Evolutionary conservation across 2,888 invertebrate species (phyloP).

Genomic region (Pseudolycoriella hygida): DNA sequence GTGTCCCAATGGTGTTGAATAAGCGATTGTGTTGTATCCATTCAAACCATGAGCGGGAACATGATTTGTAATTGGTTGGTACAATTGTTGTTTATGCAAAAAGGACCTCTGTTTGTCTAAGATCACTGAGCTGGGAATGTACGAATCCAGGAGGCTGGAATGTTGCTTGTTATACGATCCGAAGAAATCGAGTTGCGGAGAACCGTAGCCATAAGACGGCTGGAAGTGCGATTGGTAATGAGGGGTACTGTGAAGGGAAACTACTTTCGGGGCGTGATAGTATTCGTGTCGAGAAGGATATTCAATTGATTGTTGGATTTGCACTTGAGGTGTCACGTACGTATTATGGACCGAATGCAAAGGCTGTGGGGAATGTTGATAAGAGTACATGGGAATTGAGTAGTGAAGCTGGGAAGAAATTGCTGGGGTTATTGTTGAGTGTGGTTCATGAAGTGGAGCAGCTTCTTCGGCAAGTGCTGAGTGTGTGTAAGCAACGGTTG

Average conservation of each 20-base stretch:
- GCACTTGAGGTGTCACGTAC: not conserved
- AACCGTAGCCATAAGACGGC: constrained; percentile 4
- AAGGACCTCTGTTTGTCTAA: constrained; percentile 13
- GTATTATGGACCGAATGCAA: not conserved
- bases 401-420: constrained; percentile 1
- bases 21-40: constrained; percentile 19
- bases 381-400: not conserved
- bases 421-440: constrained; percentile 6
- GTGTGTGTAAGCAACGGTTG: constrained; percentile 11
- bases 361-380: constrained; percentile 6
- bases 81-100: constrained; percentile 4
- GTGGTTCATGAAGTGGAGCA: not conserved
- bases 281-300: constrained; percentile 3
- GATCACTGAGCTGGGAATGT: constrained; percentile 37
- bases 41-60: constrained; percentile 2
- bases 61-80: constrained; percentile 4
- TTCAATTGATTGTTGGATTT: constrained; percentile 5
- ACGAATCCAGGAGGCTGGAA: constrained; percentile 38
- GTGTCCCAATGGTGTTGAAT: constrained; percentile 16
- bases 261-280: not conserved
- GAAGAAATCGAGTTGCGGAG: constrained; percentile 12
- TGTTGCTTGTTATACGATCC: constrained; percentile 24
- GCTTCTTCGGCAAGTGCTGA: constrained; percentile 8
- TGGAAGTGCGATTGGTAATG: constrained; percentile 5
- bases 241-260: not conserved